A percentile compares a stretch with the other conserved stretches of the same genome.
These are phyloP conservation scores for Malurus cyaneus DNA, from an alignment of 2,113 vertebrate genomes.

Conservation along the genomic window DNA sequence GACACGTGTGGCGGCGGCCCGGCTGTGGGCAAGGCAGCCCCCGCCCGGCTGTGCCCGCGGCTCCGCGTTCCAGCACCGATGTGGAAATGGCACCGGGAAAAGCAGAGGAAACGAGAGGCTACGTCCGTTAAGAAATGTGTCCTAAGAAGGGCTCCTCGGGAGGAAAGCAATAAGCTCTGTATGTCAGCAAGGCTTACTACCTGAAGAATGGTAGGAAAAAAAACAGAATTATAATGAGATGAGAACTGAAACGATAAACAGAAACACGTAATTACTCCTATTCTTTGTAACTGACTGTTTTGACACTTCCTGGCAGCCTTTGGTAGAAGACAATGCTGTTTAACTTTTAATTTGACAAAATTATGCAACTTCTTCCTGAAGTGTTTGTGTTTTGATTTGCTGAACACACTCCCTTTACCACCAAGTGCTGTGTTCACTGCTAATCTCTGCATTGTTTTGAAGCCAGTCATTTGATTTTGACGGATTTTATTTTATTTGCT, in stretches of 20 bases:
- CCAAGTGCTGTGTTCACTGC: not conserved
- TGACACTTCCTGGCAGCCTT: conserved; percentile 73
- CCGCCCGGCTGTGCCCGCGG: not conserved
- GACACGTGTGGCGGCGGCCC: too few relatives aligned
- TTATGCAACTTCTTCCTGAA: conserved; percentile 47
- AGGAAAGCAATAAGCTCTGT: not conserved
- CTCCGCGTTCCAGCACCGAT: not conserved
- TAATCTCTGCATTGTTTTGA: conserved; percentile 22
- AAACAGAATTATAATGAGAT: conserved; percentile 12
- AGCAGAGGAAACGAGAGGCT: not conserved
- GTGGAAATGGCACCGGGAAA: not conserved
- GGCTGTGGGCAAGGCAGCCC: not conserved
- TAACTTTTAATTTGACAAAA: conserved; percentile 74
- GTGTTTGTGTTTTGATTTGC: conserved; percentile 57
- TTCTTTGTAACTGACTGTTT: conserved; percentile 70
- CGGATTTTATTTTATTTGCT: conserved; percentile 23
- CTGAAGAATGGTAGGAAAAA: conserved; percentile 46
- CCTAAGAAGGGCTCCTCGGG: not conserved
- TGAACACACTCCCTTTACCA: not conserved
- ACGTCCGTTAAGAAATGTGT: not conserved
- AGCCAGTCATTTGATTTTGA: conserved; percentile 35
- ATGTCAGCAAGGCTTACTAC: not conserved
- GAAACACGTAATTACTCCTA: conserved; percentile 71
- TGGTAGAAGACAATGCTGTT: conserved; percentile 69
- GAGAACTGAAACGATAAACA: conserved; percentile 69